Conservation (phyloP, 2,888 invertebrate genomes). For the Leptarthrus brevirostris region DNA sequence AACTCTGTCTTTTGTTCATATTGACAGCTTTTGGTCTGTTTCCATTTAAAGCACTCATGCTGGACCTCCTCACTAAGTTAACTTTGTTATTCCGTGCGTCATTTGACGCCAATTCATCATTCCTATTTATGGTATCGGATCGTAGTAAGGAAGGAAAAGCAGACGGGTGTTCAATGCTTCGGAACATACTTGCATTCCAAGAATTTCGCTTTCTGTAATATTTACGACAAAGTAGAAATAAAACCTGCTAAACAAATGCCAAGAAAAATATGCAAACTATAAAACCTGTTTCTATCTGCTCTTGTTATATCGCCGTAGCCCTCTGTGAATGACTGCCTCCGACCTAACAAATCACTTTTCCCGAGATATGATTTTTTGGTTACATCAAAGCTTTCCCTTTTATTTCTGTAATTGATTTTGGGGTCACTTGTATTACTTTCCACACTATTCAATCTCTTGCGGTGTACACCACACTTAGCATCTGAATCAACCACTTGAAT, state of each 20-base stretch:
- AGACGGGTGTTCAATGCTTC: constrained; percentile 77
- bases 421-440: constrained; percentile 62
- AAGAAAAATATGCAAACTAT: background rate
- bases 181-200: constrained; percentile 56
- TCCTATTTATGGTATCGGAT: constrained; percentile 70
- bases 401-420: constrained; percentile 23
- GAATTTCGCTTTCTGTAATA: constrained; percentile 53
- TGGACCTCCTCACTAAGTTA: constrained; percentile 69
- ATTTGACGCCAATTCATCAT: constrained; percentile 69
- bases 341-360: constrained; percentile 43
- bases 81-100: constrained; percentile 67
- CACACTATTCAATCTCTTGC: constrained; percentile 64
- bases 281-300: constrained; percentile 49
- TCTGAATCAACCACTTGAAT: constrained; percentile 71
- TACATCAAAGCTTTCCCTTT: constrained; percentile 42
- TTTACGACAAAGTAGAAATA: constrained; percentile 23
- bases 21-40: constrained; percentile 26
- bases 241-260: constrained; percentile 1
- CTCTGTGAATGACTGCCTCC: constrained; percentile 52
- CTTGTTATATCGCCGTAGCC: constrained; percentile 42
- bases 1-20: constrained; percentile 51
- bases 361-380: constrained; percentile 30
- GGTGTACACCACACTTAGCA: constrained; percentile 79
- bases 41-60: constrained; percentile 58
- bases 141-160: constrained; percentile 77